Evolutionary conservation across 2,888 invertebrate genomes (phyloP).

Genomic region (Leucozona laternaria): DNA sequence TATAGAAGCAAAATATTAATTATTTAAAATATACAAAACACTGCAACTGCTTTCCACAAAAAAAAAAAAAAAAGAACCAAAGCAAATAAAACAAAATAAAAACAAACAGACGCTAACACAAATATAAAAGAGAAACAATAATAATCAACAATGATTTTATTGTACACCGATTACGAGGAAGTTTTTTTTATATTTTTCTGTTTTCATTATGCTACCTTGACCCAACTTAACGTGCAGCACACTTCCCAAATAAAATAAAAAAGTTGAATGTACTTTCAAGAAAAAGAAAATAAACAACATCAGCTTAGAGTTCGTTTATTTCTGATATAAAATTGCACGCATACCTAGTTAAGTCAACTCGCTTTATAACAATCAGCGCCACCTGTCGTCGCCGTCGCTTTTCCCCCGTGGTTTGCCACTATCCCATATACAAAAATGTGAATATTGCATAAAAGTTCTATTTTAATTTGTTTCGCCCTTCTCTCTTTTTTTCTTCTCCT

Average conservation of each 20-base stretch:
- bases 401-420: neutral
- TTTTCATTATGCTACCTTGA: slow-evolving; percentile 49
- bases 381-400: slow-evolving; percentile 54
- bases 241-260: slow-evolving; percentile 49
- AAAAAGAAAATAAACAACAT: slow-evolving; percentile 38
- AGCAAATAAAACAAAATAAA: neutral
- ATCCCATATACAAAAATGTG: slow-evolving; percentile 25
- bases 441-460: slow-evolving; percentile 67
- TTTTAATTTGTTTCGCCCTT: slow-evolving; percentile 25
- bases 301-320: slow-evolving; percentile 29
- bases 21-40: neutral
- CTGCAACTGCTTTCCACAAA: neutral
- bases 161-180: slow-evolving; percentile 27
- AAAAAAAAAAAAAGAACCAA: neutral
- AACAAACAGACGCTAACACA: neutral
- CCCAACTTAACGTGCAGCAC: slow-evolving; percentile 39
- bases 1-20: neutral
- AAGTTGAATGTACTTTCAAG: slow-evolving; percentile 63
- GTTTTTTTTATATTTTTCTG: slow-evolving; percentile 21
- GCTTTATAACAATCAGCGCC: slow-evolving; percentile 40
- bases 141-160: slow-evolving; percentile 38
- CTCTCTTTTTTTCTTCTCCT: neutral
- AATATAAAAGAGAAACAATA: slow-evolving; percentile 10
- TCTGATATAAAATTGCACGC: slow-evolving; percentile 30
- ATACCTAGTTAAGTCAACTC: slow-evolving; percentile 7